Evolutionary conservation across 2,888 invertebrate genomes (phyloP), one percentile per base, ranked within the genome.

Genomic region (Colletes collaris): DNA sequence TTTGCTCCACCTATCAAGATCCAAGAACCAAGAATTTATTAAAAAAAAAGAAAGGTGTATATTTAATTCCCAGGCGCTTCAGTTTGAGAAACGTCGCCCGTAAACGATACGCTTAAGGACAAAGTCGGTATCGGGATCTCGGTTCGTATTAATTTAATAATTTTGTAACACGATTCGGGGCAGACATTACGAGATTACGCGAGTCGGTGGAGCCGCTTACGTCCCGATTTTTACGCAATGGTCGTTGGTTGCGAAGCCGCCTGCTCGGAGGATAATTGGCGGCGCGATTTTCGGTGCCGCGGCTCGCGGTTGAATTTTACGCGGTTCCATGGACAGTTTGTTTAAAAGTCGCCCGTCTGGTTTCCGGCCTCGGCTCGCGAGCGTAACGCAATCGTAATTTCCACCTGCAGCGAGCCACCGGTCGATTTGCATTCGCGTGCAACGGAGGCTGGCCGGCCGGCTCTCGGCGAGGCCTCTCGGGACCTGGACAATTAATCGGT

Each of bases 401-500:
- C 84, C 82, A 82, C 82, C 82, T 82, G 80, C 70, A 67, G 71
- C 78, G 55, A 68, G 74, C 40, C 80, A 63, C 59, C 68, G 66
- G 44, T 58, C 76, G 79, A 85, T 85, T 84, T 82, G 82, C 84
- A 82, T 84, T 84, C 76, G 82, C 82, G 80, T 78, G 85, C 74
- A 76, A 56, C 65, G 65, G 63, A 19, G 37, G 60, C 64, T 40
- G 72, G 46, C 44, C 44, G 44, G 44, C 44, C 10, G 44, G 44
- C 44, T 8, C 10, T 46, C 55, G 62, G 40, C 59, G 59, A 44
- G 60, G 35, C 11, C 60, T 62, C 69, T 53, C 65, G 67, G 56
- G 71, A 60, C 59, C 70, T 49, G 71, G 76, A 82, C 84, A 82
- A 85, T 85, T 84, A 84, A 85, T 84, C 80, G 80, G 65, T 56